phyloP scores from a whole-genome alignment of 2,797 vertebrate species.

The Clarias pachynema region DNA sequence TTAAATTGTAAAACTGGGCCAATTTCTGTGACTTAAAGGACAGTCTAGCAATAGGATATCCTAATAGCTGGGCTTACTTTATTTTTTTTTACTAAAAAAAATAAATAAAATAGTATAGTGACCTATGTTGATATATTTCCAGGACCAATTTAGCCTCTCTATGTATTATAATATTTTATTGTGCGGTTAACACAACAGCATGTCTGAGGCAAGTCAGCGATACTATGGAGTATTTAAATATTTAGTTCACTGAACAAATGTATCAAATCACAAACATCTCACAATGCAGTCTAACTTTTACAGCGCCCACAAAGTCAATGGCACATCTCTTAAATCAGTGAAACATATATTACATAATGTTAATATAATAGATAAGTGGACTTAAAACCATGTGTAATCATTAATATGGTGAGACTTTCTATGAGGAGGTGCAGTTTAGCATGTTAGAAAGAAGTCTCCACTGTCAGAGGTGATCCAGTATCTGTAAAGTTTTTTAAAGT shows the following conservation, averaged over 20 bases:
- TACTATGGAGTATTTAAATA: neutral
- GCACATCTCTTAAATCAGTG: neutral
- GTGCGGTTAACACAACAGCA: neutral
- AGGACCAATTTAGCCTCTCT: neutral
- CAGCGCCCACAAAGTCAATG: neutral
- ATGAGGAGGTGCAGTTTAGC: neutral
- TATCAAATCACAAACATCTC: neutral
- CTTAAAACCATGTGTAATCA: neutral
- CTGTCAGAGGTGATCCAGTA: neutral
- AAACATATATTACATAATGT: neutral
- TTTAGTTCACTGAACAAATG: neutral
- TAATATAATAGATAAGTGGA: neutral
- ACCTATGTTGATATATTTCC: neutral
- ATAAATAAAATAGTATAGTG: neutral
- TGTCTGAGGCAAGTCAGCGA: neutral
- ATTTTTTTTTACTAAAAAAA: neutral
- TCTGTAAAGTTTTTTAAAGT: neutral
- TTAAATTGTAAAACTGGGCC: neutral
- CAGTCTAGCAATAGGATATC: neutral
- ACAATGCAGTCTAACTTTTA: neutral
- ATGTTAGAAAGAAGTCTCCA: neutral
- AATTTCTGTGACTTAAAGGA: neutral
- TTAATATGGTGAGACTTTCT: neutral
- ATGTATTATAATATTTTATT: neutral
- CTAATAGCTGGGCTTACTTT: neutral